A percentile compares a stretch with the other conserved stretches of the same genome.
Conservation (phyloP, 2,797 vertebrate genomes). For the Leptoclinus maculatus region DNA sequence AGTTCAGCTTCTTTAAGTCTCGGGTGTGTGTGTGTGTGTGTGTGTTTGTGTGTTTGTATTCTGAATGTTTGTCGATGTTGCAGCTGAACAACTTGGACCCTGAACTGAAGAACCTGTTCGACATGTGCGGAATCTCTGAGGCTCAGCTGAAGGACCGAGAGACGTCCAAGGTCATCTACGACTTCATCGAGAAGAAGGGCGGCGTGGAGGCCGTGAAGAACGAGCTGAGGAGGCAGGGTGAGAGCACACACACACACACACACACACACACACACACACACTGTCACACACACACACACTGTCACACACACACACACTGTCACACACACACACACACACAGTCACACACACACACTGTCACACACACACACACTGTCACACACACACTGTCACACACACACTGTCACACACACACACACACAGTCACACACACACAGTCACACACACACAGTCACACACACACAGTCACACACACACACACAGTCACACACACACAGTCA, state of each 20-base stretch:
- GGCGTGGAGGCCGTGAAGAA: slow-evolving; percentile 98
- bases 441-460: no score
- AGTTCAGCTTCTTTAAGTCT: no score
- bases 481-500: no score
- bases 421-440: no score
- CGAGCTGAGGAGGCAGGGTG: slow-evolving; percentile 96
- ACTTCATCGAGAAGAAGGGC: slow-evolving; percentile 99
- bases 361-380: no score
- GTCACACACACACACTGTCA: no score
- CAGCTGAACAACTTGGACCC: slow-evolving; percentile 98
- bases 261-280: slow-evolving; percentile 7
- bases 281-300: neutral
- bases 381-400: no score
- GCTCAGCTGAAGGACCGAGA: slow-evolving; percentile 97
- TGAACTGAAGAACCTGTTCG: slow-evolving; percentile 97
- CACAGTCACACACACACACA: no score
- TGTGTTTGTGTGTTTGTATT: no score
- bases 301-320: slow-evolving; percentile 14
- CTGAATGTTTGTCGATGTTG: neutral
- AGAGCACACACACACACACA: slow-evolving; percentile 30
- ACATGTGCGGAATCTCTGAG: slow-evolving; percentile 97
- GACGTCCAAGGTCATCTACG: slow-evolving; percentile 98
- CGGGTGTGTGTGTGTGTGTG: no score
- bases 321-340: neutral
- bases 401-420: no score